Percentiles rank a stretch among this genome's conserved stretches.
phyloP scores from a whole-genome alignment of 2,888 invertebrate species.

The Trichopoda pennipes region DNA sequence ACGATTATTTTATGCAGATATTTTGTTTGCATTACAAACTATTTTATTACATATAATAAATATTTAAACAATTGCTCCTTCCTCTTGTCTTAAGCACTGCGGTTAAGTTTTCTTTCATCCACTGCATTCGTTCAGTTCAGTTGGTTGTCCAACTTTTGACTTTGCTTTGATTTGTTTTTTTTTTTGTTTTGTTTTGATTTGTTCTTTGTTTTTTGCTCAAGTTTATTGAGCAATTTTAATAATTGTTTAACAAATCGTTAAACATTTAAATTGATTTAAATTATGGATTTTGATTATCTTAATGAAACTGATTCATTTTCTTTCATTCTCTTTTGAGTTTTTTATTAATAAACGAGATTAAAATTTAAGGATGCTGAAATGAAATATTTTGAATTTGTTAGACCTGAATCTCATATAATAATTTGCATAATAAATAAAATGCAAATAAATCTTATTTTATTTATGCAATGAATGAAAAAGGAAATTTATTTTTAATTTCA shows the following conservation, averaged over 20 bases:
- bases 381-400: too few relatives aligned
- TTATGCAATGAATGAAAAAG: too few relatives aligned
- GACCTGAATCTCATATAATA: too few relatives aligned
- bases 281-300: slow-evolving; percentile 65
- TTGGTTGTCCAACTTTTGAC: not conserved
- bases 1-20: slow-evolving; percentile 61
- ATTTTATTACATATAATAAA: slow-evolving; percentile 44
- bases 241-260: slow-evolving; percentile 68
- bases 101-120: slow-evolving; percentile 27
- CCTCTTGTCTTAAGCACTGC: slow-evolving; percentile 31
- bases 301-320: slow-evolving; percentile 60
- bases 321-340: not conserved
- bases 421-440: too few relatives aligned
- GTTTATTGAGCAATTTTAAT: slow-evolving; percentile 68
- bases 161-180: not conserved
- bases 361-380: not conserved
- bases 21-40: slow-evolving; percentile 51
- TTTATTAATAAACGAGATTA: not conserved
- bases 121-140: slow-evolving; percentile 13
- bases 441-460: too few relatives aligned
- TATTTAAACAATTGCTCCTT: slow-evolving; percentile 51
- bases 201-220: slow-evolving; percentile 3
- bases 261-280: slow-evolving; percentile 66
- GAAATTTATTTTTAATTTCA: too few relatives aligned
- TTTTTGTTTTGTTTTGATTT: too few relatives aligned